Evolutionary conservation across 2,113 vertebrate genomes (phyloP), one percentile per base, ranked within the genome.

Genomic region (Oreochromis tanganicae): DNA sequence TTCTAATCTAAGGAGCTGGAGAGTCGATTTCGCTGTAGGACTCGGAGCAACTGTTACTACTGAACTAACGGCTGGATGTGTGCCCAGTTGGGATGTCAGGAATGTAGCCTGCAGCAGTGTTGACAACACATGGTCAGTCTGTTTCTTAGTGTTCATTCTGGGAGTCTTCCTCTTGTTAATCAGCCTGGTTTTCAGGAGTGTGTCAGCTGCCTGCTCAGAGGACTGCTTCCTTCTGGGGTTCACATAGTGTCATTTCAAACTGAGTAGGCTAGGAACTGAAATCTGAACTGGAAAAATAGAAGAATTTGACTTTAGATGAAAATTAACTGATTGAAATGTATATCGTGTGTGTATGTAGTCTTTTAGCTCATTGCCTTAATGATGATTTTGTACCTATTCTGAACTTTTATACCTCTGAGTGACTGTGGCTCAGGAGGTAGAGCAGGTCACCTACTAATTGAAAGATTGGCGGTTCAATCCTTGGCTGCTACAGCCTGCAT

Each of bases 151-250:
- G 92, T 91, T 93, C 90, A 46, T 73, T 90, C 75, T 85, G 56
- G 84, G 83, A 91, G 91, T 68, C 68, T 34, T 84, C 82, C 16
- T 86, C 84, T 48, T 73, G 86, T 95, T 94, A 94, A 94, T 94
- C 88, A 89, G 91, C 88, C 94, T 90, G 90, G 94, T 92, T 93
- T 94, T 95, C 90, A 89, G 90, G 87, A 92, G 92, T 91, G 87
- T 90, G 92, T 95, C 94, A 96, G 95, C 93, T 95, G 95, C 93
- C 91, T 90, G 92, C 93, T 95, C 92, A 91, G 91, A 94, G 89
- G 92, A 94, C 89, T 82, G 84, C 88, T 89, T 84, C 86, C 91
- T 68, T 75, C 11, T 9, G 90, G 91, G 90, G 81, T 88, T 82
- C 82, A 82, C 80, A 82, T 63, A 66, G 48, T 87, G 88, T 90